Base-by-base conservation (phyloP, 2,888 invertebrate species). In the Apamea sordens region DNA sequence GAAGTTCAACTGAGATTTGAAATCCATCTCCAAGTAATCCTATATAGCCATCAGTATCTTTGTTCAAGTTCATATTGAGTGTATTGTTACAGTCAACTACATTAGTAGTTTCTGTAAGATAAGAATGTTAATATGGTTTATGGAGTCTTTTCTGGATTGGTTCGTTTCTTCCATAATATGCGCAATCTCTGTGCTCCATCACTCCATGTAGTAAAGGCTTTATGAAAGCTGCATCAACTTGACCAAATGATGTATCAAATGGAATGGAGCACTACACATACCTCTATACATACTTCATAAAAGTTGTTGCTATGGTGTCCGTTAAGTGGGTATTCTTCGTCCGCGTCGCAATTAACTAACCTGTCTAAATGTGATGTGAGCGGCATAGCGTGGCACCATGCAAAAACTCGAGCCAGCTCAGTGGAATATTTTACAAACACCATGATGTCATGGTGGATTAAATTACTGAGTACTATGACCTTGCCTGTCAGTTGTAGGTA, bases 381-480 rank as follows among this genome's bases (percentile, higher is more conserved):
- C 78, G 73, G 83, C 83, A 80, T 88, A 86, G 89, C 88, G 89
- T 90, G 85, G 90, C 89, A 86, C 87, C 82, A 89, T 87, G 93
- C 94, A 95, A 95, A 96, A 96, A 96, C 91, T 92, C 83, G 82
- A 90, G 89, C 90, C 89, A 89, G 88, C 92, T 90, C 90, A 90
- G 93, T 94, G 96, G 96, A 95, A 96, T 95, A 95, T 95, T 95
- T 94, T 94, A 89, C 92, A 91, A 93, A 93, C 93, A 89, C 95
- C 94, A 96, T 96, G 96, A 96, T 95, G 95, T 96, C 96, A 96
- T 95, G 95, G 94, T 92, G 94, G 94, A 94, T 96, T 95, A 94
- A 93, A 96, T 96, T 95, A 95, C 95, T 90, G 92, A 92, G 93
- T 92, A 92, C 93, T 92, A 90, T 93, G 95, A 94, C 95, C 95